phyloP scores from a whole-genome alignment of 1,140 invertebrate genomes.

The Hyles euphorbiae region DNA sequence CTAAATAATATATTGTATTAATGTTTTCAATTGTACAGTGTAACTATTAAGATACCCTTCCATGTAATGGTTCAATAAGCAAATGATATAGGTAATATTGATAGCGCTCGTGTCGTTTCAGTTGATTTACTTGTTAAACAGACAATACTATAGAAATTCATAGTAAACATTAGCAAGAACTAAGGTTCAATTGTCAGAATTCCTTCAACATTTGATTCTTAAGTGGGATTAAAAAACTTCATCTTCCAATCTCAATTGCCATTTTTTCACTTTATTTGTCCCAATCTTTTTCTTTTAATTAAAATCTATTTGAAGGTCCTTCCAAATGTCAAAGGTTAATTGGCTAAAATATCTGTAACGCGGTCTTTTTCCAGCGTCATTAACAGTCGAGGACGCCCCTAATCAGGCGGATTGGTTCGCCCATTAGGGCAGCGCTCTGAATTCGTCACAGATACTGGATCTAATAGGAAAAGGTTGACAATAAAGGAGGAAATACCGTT shows the following conservation, averaged over 20 bases:
- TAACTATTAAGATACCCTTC: background rate
- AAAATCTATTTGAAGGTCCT: background rate
- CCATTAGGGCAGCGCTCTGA: too few relatives aligned
- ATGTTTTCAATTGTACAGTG: too few relatives aligned
- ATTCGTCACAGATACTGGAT: conserved; percentile 1
- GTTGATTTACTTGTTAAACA: conserved; percentile 1
- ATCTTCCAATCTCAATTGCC: too few relatives aligned
- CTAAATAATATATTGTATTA: too few relatives aligned
- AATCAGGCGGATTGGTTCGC: conserved; percentile 15
- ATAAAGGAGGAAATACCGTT: conserved; percentile 36
- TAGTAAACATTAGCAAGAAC: conserved; percentile 14
- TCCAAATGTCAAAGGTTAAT: background rate
- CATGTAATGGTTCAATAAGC: conserved; percentile 7
- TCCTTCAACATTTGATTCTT: too few relatives aligned
- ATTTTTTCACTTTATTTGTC: too few relatives aligned
- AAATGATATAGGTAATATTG: background rate
- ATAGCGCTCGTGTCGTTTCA: background rate
- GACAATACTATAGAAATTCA: background rate
- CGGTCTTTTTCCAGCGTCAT: conserved; percentile 31
- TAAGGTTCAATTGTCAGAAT: background rate
- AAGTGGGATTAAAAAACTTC: too few relatives aligned
- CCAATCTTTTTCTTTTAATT: too few relatives aligned
- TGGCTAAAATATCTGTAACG: conserved; percentile 30
- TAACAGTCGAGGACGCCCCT: conserved; percentile 23
- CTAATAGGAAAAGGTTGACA: conserved; percentile 35